Conservation (phyloP, 2,888 invertebrate species). For the Gortyna flavago region DNA sequence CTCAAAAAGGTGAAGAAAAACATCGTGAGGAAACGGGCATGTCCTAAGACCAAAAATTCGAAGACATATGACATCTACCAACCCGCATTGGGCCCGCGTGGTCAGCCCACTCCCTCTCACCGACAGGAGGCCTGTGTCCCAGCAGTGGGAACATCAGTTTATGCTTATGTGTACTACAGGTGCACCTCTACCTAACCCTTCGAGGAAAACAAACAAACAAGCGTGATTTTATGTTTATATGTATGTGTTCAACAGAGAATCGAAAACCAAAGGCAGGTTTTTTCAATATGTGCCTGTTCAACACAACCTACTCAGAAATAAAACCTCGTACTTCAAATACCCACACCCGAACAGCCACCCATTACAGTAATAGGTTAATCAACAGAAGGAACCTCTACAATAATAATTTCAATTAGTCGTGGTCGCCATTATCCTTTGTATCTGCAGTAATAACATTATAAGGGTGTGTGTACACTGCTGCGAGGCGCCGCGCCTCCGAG, state of each 20-base stretch:
- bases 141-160: not conserved
- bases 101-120: no score
- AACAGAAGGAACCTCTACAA: conserved; percentile 11
- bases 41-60: no score
- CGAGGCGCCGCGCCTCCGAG: conserved; percentile 9
- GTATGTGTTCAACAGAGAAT: not conserved
- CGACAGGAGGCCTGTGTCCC: no score
- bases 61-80: no score
- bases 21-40: no score
- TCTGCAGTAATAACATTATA: conserved; percentile 28
- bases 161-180: not conserved
- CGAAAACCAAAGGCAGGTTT: not conserved
- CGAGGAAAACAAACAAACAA: no score
- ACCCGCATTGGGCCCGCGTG: no score
- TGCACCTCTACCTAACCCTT: no score
- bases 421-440: conserved; percentile 28
- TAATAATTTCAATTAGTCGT: conserved; percentile 46
- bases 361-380: conserved; percentile 36
- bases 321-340: not conserved
- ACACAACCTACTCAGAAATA: not conserved
- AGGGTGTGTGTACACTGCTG: conserved; percentile 26
- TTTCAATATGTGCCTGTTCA: not conserved
- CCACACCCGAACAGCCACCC: not conserved
- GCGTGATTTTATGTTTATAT: not conserved
- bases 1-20: no score